Evolutionary conservation across 2,113 vertebrate genomes (phyloP), one percentile per base, ranked within the genome.

Genomic region (Leucosticte australis): DNA sequence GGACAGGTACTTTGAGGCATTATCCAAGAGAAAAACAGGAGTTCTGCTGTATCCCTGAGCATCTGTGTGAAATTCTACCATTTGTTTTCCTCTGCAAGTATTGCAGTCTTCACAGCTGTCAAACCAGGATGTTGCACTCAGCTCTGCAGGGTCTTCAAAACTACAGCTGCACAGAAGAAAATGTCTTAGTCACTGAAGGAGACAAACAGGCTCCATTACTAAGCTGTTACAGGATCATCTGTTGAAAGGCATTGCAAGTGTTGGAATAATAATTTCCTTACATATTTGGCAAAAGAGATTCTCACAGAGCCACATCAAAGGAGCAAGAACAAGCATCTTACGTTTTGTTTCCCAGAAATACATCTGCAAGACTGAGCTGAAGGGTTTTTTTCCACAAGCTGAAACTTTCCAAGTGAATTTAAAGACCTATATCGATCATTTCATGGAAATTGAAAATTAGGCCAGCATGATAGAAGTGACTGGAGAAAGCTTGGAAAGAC

Each of bases 391-490:
- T 39, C 9, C 24, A 53, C 26, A 57, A 55, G 46, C 16, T 15
- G 35, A 70, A 90, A 65, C 15, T 50, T 60, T 28, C 14, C 7
- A 28, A 49, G 35, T 55, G 17, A 64, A 59, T 83, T 83, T 62
- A 5, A 79, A 79, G 28, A 28, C 7, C 21, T 56, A 20, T 37
- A 10, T 7, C 41, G 50, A 70, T 41, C 19, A 60, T 41, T 60
- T 70, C 5, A 33, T 15, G 41, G 30, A 70, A 83, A 59, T 64
- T 3, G 9, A 80, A 30, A 59, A 70, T 35, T 27, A 64, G 26
- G 28, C 21, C 33, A 20, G 21, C 11, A 69, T 0, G 0, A 33
- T 7, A 41, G 24, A 47, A 8, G 12, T 44, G 28, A 37, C 21
- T 68, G 31, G 13, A 59, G 39, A 64, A 59, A 86, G 17, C 1